Evolutionary conservation across 2,888 invertebrate genomes (phyloP).

Genomic region (Hermodice carunculata): DNA sequence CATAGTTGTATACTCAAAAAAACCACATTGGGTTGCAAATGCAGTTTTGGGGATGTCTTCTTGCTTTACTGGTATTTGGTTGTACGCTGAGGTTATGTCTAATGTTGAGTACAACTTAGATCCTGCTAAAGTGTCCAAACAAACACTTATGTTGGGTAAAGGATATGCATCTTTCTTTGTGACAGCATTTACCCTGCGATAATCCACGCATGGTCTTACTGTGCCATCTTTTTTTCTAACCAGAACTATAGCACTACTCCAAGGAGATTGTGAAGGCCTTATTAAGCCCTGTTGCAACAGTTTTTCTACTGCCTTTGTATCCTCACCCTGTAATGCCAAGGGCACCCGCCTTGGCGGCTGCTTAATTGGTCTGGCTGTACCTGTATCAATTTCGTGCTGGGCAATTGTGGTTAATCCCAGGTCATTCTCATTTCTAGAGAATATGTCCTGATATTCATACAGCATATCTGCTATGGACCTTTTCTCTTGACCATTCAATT

Average conservation of each 20-base stretch:
- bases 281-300: slow-evolving; percentile 1
- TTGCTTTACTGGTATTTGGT: slow-evolving; percentile 40
- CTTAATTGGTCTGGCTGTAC: background rate
- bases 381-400: background rate
- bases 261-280: background rate
- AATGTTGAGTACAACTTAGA: slow-evolving; percentile 36
- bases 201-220: slow-evolving; percentile 35
- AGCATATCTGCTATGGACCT: too few species aligned
- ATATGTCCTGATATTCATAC: too few species aligned
- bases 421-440: background rate
- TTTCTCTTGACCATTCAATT: too few species aligned
- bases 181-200: slow-evolving; percentile 27
- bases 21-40: slow-evolving; percentile 32
- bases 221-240: slow-evolving; percentile 31
- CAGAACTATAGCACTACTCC: slow-evolving; percentile 16
- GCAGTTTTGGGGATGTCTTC: slow-evolving; percentile 41
- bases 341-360: background rate
- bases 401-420: background rate
- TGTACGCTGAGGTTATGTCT: slow-evolving; percentile 42
- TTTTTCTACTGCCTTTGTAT: background rate
- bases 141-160: slow-evolving; percentile 28
- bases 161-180: slow-evolving; percentile 37
- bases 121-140: slow-evolving; percentile 38
- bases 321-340: background rate
- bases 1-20: slow-evolving; percentile 37